Percentiles rank a stretch among this genome's conserved stretches.
Conservation (phyloP, 1,140 invertebrate species). For the Campoletis sonorensis region DNA sequence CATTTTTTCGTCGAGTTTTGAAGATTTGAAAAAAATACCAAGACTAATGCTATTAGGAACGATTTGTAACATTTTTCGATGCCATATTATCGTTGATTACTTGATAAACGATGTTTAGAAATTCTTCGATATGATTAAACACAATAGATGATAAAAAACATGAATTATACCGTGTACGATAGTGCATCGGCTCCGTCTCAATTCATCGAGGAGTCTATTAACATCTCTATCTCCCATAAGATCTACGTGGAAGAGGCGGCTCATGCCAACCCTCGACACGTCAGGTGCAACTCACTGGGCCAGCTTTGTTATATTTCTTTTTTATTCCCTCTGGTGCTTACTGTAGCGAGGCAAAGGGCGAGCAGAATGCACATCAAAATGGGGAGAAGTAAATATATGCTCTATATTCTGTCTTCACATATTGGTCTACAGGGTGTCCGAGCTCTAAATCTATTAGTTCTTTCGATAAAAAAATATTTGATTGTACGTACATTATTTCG, state of each 20-base stretch:
- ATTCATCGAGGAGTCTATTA: slow-evolving; percentile 63
- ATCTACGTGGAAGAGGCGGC: slow-evolving; percentile 65
- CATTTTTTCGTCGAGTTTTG: no score
- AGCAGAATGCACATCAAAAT: slow-evolving; percentile 8
- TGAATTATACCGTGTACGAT: slow-evolving; percentile 14
- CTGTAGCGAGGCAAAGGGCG: slow-evolving; percentile 25
- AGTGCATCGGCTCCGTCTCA: slow-evolving; percentile 54
- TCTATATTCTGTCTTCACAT: neutral
- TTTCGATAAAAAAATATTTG: no score
- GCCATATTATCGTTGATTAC: neutral
- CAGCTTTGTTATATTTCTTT: slow-evolving; percentile 26
- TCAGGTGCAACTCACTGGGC: slow-evolving; percentile 66
- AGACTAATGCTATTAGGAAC: no score
- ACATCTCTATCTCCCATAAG: slow-evolving; percentile 59
- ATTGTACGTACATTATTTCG: no score
- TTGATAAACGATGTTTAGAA: neutral
- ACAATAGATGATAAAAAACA: neutral
- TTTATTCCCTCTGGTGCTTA: slow-evolving; percentile 22
- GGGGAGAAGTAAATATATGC: neutral
- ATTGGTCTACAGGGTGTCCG: neutral
- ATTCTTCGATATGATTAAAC: neutral
- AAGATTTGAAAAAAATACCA: no score
- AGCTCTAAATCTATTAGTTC: no score
- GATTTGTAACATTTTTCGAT: no score
- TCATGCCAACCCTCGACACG: slow-evolving; percentile 54